These are phyloP conservation scores for Anadara kagoshimensis DNA, from an alignment of 1,140 invertebrate genomes.

Conservation along the genomic window DNA sequence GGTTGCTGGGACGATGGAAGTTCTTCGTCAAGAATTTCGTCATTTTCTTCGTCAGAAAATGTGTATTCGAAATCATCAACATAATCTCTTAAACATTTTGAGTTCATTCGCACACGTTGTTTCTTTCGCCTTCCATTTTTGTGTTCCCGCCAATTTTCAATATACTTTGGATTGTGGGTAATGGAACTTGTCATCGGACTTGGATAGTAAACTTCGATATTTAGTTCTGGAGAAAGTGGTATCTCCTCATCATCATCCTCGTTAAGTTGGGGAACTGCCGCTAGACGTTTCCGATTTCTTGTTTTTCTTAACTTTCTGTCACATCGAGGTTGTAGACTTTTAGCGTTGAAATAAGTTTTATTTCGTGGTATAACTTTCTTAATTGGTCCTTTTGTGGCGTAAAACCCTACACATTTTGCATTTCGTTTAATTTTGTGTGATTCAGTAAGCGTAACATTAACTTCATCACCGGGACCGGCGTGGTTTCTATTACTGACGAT, in stretches of 20 bases:
- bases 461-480: too few relatives aligned
- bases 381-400: too few relatives aligned
- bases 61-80: background rate
- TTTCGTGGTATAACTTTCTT: too few relatives aligned
- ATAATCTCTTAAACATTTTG: background rate
- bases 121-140: background rate
- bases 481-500: background rate
- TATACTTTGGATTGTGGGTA: slow-evolving; percentile 38
- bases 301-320: background rate
- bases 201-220: slow-evolving; percentile 26
- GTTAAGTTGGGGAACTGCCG: too few relatives aligned
- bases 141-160: background rate
- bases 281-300: background rate
- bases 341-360: slow-evolving; percentile 24
- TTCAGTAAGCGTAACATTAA: too few relatives aligned
- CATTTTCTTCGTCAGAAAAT: slow-evolving; percentile 1
- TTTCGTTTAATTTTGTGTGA: too few relatives aligned
- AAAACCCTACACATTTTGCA: too few relatives aligned
- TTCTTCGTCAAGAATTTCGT: background rate
- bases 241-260: too few relatives aligned
- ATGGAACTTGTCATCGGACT: slow-evolving; percentile 33
- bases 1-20: background rate
- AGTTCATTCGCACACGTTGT: background rate
- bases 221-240: background rate
- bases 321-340: background rate